A percentile compares a stretch with the other conserved stretches of the same genome.
These are phyloP conservation scores for Acholoe squamosa DNA, from an alignment of 2,888 invertebrate genomes.

Conservation along the genomic window DNA sequence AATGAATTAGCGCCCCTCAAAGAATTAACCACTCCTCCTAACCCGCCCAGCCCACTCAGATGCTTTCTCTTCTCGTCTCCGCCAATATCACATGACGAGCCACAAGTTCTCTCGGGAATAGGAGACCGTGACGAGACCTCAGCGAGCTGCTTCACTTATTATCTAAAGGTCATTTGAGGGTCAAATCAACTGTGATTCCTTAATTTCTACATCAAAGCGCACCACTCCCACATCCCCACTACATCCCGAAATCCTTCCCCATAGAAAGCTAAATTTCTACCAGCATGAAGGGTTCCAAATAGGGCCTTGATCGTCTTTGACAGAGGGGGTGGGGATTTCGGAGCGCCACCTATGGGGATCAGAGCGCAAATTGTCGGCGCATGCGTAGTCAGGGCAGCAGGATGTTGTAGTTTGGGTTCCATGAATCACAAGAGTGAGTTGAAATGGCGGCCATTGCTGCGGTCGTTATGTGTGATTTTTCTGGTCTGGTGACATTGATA, in stretches of 20 bases:
- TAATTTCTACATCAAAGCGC: not conserved
- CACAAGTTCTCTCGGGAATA: conserved; percentile 31
- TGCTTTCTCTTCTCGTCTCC: not conserved
- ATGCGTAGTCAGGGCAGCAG: not conserved
- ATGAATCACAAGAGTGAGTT: not conserved
- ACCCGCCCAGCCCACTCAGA: not conserved
- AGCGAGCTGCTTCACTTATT: not conserved
- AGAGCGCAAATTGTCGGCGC: not conserved
- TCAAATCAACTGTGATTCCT: not conserved
- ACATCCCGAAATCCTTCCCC: not conserved
- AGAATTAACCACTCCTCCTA: too few species aligned
- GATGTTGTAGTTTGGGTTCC: not conserved
- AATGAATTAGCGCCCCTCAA: too few species aligned
- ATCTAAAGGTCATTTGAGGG: not conserved
- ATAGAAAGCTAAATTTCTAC: not conserved
- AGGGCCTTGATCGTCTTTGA: not conserved
- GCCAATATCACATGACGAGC: conserved; percentile 11
- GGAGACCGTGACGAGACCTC: not conserved
- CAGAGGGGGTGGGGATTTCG: not conserved
- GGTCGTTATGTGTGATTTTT: not conserved
- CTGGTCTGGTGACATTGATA: not conserved
- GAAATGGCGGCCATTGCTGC: not conserved
- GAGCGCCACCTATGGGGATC: not conserved
- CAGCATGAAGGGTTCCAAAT: not conserved
- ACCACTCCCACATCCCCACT: too few species aligned